Base-by-base conservation (phyloP, 2,113 vertebrate species). In the Cariama cristata region DNA sequence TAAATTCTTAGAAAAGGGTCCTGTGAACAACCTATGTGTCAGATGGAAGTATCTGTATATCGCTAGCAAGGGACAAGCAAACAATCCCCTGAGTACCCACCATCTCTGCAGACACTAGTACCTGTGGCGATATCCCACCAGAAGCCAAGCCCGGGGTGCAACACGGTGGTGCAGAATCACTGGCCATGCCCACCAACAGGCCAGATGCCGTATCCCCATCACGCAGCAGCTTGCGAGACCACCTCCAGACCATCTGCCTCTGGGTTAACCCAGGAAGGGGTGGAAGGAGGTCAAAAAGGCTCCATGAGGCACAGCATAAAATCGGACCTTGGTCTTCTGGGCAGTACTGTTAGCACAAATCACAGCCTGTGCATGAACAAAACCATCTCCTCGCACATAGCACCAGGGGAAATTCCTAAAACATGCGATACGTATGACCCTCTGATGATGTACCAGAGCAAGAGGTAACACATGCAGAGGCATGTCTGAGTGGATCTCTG, bases 121-220 rank as follows among this genome's bases (percentile, higher is more conserved):
- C 12, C 22, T n/a, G 21, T 1, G 3, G 66, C 88, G 24, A 62
- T 86, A 66, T 53, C n/a, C 45, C 30, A 35, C 2, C 30, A 44
- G 32, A 17, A 52, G 13, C 33, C 60, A 52, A 59, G 26, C 22
- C 30, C 38, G 55, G 11, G 22, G 22, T 1, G 4, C 83, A 62
- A 15, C 11, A n/a, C 0, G 2, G 30, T 14, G 53, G 26, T 8
- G 1, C 18, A 27, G 60, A 16, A 30, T 9, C 0, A 0, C 49
- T 42, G 38, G 35, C 53, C 33, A 18, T 2, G 18, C 47, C 14
- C 52, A 45, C 6, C 2, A 2, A 44, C 40, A 55, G 15, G 17
- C 16, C 27, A 15, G 14, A 11, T 0, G 4, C 44, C 1, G 0
- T 8, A 18, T 6, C 6, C 45, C 2, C 14, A 11, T 6, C 1